Evolutionary conservation across 1,140 invertebrate genomes (phyloP), one percentile per base, ranked within the genome.

Genomic region (Steinernema feltiae): DNA sequence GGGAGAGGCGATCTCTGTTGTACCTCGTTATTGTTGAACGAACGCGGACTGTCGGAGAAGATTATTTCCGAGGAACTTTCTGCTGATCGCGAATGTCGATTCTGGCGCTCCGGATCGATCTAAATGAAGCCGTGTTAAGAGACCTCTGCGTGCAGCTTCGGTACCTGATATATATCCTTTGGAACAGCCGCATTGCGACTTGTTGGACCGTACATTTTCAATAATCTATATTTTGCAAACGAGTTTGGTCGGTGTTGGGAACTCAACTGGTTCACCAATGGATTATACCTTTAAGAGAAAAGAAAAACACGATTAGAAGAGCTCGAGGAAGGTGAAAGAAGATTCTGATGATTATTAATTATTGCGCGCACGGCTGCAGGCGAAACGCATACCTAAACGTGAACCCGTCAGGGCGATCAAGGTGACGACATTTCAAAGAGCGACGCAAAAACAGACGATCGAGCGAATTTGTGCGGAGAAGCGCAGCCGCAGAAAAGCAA

Each of bases 151-250:
- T 63, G 53, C 53, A 7, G 15, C 2, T 3, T 27, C 53, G 24
- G 53, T 63, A 63, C 53, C 53, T 63, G 53, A 63, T 63, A 63
- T 63, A 63, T 63, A 27, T 63, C 53, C 53, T 63, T 63, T 12
- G 53, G 53, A 63, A 63, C 53, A 63, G 53, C 53, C 53, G 53
- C 53, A 63, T 63, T 63, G 53, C 53, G 53, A 63, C 53, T 63
- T 63, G 53, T 17, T 63, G 53, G 53, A 63, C 53, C 53, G 53
- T 63, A 63, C 53, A 63, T 63, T 63, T 63, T 63, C 53, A 63
- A 17, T 17, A 63, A 63, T 63, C 53, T 63, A 63, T 63, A 63
- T 63, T 63, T 63, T 63, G 53, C 53, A 27, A 63, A 63, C 53
- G 53, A 17, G 53, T 63, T 63, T 12, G 53, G 53, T 63, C 53